A percentile compares a stretch with the other conserved stretches of the same genome.
phyloP scores from a whole-genome alignment of 1,140 invertebrate species.

The Macrocentrus cingulum region DNA sequence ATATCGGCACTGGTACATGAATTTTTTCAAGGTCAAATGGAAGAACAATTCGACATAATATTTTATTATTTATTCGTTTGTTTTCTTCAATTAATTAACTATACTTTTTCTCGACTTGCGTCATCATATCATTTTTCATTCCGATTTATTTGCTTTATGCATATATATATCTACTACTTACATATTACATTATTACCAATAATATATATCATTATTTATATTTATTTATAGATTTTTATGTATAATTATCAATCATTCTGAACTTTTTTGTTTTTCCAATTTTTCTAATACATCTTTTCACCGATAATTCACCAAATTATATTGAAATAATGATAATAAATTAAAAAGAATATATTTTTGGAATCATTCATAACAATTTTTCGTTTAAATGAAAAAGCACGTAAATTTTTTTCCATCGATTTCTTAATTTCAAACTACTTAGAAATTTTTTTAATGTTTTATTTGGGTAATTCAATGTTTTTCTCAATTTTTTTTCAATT shows the following conservation, averaged over 20 bases:
- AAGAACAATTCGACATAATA: slow-evolving; percentile 2
- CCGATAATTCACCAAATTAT: neutral
- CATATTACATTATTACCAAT: too few relatives aligned
- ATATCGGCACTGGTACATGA: slow-evolving; percentile 15
- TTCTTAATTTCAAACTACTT: neutral
- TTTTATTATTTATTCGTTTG: neutral
- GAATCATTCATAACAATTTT: slow-evolving; percentile 10
- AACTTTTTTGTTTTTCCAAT: slow-evolving; percentile 8
- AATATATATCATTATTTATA: too few relatives aligned
- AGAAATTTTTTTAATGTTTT: neutral
- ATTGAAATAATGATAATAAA: slow-evolving; percentile 13
- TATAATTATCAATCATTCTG: slow-evolving; percentile 18
- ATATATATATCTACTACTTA: too few relatives aligned
- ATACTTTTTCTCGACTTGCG: too few relatives aligned
- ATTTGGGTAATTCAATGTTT: neutral
- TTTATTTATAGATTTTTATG: slow-evolving; percentile 3
- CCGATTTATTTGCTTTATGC: too few relatives aligned
- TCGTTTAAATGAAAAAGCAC: too few relatives aligned
- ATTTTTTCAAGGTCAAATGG: slow-evolving; percentile 9
- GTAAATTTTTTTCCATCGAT: too few relatives aligned
- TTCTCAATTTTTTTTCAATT: too few relatives aligned
- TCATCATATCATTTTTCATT: too few relatives aligned
- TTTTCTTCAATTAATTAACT: too few relatives aligned
- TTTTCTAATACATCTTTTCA: slow-evolving; percentile 1
- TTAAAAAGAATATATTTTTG: slow-evolving; percentile 2